Conservation (phyloP, 2,888 invertebrate species). For the Apomyelois bistriatella region DNA sequence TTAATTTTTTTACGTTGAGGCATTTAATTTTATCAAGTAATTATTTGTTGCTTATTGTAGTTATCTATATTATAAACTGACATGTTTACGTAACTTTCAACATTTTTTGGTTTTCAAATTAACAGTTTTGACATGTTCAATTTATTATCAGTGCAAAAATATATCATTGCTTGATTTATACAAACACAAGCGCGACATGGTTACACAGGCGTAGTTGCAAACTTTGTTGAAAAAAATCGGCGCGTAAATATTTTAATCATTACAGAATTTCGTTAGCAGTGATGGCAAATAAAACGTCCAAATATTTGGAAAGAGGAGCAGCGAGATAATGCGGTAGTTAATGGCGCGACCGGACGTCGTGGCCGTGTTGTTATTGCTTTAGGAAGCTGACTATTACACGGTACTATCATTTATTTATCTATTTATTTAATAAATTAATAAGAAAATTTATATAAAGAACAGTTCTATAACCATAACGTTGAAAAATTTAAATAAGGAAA, state of each 20-base stretch:
- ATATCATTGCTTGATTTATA: conserved; percentile 6
- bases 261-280: conserved; percentile 20
- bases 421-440: no score
- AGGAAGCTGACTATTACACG: conserved; percentile 35
- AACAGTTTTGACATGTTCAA: neutral
- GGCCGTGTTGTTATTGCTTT: conserved; percentile 55
- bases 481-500: no score
- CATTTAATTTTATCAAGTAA: no score
- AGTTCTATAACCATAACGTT: no score
- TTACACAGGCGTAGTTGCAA: neutral
- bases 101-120: no score
- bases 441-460: no score
- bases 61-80: no score
- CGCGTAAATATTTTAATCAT: conserved; percentile 12
- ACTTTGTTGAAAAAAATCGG: conserved; percentile 7
- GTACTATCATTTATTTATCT: conserved; percentile 22
- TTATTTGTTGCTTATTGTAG: no score
- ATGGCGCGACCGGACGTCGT: conserved; percentile 54
- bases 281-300: conserved; percentile 51
- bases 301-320: conserved; percentile 60
- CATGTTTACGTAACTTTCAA: no score
- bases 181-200: neutral
- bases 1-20: no score
- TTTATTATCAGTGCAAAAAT: neutral
- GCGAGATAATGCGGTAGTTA: conserved; percentile 65